These are phyloP conservation scores for Agelas oroides DNA, from an alignment of 37 sponge, comb jelly and placozoan genomes.

Conservation along the genomic window DNA sequence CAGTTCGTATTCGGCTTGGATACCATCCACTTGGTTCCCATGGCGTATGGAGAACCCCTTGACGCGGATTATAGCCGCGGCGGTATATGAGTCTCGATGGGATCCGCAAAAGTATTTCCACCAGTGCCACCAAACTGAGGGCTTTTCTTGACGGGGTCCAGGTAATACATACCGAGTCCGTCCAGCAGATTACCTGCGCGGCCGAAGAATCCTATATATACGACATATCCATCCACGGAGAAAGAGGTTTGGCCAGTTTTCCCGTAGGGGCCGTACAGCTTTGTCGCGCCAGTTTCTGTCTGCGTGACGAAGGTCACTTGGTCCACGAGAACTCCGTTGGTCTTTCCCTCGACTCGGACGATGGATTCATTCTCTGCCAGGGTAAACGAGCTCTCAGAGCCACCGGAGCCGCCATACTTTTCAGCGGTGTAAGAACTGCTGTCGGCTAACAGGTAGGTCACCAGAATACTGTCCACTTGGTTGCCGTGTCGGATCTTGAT, in stretches of 20 bases:
- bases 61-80: no score
- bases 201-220: slow-evolving; percentile 14
- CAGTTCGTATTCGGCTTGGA: slow-evolving; percentile 10
- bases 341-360: slow-evolving; percentile 2
- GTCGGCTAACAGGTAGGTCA: background rate
- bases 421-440: background rate
- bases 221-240: background rate
- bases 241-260: no score
- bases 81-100: background rate
- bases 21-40: slow-evolving; percentile 13
- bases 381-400: background rate
- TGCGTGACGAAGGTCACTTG: background rate
- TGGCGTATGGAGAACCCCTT: slow-evolving; percentile 3
- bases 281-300: background rate
- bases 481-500: slow-evolving; percentile 17
- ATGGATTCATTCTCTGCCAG: background rate
- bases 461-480: slow-evolving; percentile 15
- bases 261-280: slow-evolving; percentile 5
- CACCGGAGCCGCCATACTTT: background rate
- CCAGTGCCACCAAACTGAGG: background rate
- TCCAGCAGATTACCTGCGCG: slow-evolving; percentile 5
- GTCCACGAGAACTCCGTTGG: background rate
- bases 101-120: slow-evolving; percentile 5
- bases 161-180: no score
- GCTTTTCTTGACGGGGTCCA: no score